phyloP scores from a whole-genome alignment of 2,797 vertebrate species.

The Chiroxiphia lanceolata region DNA sequence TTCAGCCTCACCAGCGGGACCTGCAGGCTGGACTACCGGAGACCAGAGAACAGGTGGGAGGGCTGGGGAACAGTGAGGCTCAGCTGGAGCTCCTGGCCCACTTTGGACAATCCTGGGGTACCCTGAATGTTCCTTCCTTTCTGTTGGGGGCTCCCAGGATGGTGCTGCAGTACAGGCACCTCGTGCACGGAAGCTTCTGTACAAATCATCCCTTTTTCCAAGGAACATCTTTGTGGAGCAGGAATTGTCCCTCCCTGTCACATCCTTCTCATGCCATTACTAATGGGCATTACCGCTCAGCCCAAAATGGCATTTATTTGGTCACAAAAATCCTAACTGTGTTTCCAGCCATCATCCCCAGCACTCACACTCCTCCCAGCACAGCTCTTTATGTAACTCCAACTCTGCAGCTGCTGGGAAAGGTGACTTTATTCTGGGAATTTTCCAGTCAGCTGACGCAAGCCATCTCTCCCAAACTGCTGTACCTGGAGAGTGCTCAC shows the following conservation, averaged over 20 bases:
- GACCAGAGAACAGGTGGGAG: slow-evolving; percentile 87
- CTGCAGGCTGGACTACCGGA: slow-evolving; percentile 90
- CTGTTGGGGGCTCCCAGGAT: not conserved
- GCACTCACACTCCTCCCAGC: not conserved
- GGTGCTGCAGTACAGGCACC: not conserved
- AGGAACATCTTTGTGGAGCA: not conserved
- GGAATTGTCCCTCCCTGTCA: not conserved
- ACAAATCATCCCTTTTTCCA: not conserved
- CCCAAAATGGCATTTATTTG: not conserved
- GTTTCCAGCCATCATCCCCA: not conserved
- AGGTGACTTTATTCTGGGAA: slow-evolving; percentile 63
- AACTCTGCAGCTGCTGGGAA: slow-evolving; percentile 32
- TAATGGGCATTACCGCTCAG: not conserved
- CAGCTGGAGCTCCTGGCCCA: not conserved
- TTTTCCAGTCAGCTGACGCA: slow-evolving; percentile 55
- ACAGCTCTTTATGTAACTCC: not conserved
- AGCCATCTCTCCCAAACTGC: slow-evolving; percentile 2
- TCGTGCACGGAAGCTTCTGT: not conserved
- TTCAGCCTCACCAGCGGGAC: slow-evolving; percentile 93
- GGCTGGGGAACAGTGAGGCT: not conserved
- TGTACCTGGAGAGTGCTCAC: slow-evolving; percentile 24
- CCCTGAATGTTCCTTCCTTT: not conserved
- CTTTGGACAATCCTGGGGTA: not conserved
- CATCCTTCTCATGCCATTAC: not conserved
- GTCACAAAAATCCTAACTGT: not conserved